Base-by-base conservation (phyloP, 2,888 invertebrate genomes). In the Euspilapteryx auroguttella region DNA sequence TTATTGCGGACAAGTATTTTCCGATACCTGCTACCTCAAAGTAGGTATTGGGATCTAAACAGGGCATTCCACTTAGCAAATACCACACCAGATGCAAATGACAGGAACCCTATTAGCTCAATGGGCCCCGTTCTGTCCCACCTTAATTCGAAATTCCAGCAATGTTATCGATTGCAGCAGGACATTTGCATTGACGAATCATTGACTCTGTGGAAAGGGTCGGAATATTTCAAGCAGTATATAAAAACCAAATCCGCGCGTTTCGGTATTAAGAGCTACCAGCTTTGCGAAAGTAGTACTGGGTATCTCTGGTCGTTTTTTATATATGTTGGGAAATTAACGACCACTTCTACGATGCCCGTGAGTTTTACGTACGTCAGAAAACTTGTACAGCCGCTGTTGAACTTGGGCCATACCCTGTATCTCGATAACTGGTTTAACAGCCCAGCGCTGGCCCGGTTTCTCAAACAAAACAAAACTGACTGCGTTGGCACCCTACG, bases 381-480 rank as follows among this genome's bases (percentile, higher is more conserved):
- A 4, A 21, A 7, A 14, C 21, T 30, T 2, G 13, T 21, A 21
- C 9, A 10, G n/a, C 32, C 32, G 6, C 27, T 30, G n/a, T 20
- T 33, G 9, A 27, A 30, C 3, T 21, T 27, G 14, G 34, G 31
- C 10, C 25, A 31, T 22, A 24, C 20, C 10, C 12, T 34, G 4
- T 30, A 15, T 24, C 28, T 34, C 30, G 34, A 34, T 15, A 32
- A 34, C 15, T 30, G 20, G 31, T 34, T 27, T 11, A 31, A 32
- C 10, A 14, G 27, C 14, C 30, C 28, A 2, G 24, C 6, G 11
- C 23, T 30, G 14, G 25, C 26, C 4, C 12, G 30, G n/a, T 30
- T 12, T 14, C 23, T 30, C 3, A 29, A 29, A 24, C 17, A 12
- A 3, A 8, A 9, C 3, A 4, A 17, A 4, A 24, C 24, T 7